Percentiles rank a stretch among this genome's conserved stretches.
Evolutionary conservation across 2,888 invertebrate species (phyloP).

Genomic region (Drosophila helvetica): DNA sequence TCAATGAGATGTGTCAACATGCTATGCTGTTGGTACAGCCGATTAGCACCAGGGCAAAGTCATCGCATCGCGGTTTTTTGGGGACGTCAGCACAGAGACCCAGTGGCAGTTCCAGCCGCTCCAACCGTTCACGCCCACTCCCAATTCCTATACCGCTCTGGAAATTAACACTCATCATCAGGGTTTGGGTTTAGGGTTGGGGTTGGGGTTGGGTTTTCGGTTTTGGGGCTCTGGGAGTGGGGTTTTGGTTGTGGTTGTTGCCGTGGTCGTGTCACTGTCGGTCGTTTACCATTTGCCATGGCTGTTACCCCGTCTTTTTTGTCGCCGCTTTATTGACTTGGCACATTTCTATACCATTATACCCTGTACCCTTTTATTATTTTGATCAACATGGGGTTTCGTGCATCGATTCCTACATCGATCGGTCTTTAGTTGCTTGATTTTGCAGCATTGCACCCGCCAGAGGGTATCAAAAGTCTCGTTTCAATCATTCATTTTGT

Average conservation of each 20-base stretch:
- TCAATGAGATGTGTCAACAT: conserved; percentile 69
- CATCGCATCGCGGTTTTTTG: conserved; percentile 35
- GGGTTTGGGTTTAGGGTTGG: neutral
- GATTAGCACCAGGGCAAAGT: conserved; percentile 63
- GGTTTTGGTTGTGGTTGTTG: conserved; percentile 3
- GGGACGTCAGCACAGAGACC: conserved; percentile 36
- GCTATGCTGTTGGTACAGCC: conserved; percentile 26
- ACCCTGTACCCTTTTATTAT: neutral
- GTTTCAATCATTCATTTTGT: neutral
- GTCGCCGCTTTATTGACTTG: conserved; percentile 62
- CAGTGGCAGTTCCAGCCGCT: conserved; percentile 16
- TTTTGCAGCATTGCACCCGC: neutral
- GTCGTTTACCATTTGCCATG: conserved; percentile 48
- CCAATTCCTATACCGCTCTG: conserved; percentile 23
- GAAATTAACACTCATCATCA: conserved; percentile 62
- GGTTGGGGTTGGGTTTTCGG: neutral
- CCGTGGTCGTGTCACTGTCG: conserved; percentile 10
- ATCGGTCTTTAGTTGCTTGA: no score
- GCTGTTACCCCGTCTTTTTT: conserved; percentile 48
- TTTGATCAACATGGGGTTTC: no score
- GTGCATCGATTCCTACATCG: no score
- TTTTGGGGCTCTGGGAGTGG: conserved; percentile 13
- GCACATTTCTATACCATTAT: conserved; percentile 65
- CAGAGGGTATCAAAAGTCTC: neutral
- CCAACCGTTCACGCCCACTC: conserved; percentile 54